These are phyloP conservation scores for Sylvilagus bachmani DNA, from an alignment of 2,113 vertebrate genomes.

Conservation along the genomic window DNA sequence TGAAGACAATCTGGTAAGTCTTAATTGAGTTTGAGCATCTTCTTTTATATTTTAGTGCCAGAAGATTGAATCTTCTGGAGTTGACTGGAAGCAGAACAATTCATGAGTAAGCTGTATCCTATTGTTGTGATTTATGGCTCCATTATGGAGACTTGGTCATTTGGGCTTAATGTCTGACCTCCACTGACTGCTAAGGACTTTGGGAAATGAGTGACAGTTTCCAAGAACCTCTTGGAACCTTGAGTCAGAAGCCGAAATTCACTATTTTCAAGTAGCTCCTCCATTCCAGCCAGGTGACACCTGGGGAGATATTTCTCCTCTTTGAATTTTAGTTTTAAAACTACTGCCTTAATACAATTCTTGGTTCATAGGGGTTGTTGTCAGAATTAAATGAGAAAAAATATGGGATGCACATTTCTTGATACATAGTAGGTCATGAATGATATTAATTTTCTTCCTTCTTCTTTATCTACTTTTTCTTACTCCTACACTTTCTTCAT, in stretches of 20 bases:
- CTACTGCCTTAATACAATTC: not conserved
- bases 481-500: not conserved
- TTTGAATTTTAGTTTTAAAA: not conserved
- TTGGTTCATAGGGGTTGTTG: not conserved
- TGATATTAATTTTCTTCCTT: not conserved
- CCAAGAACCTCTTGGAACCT: not conserved
- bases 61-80: conserved; percentile 65
- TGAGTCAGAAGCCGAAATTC: not conserved
- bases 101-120: conserved; percentile 39
- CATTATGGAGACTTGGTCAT: conserved; percentile 5
- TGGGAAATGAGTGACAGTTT: conserved; percentile 7
- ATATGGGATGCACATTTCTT: not conserved
- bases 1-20: conserved; percentile 50
- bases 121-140: conserved; percentile 54
- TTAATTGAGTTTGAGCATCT: conserved; percentile 48
- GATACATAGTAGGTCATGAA: not conserved
- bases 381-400: conserved; percentile 16
- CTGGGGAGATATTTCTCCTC: not conserved
- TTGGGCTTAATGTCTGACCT: conserved; percentile 48
- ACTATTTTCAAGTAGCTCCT: not conserved
- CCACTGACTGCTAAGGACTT: not conserved
- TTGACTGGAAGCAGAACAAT: conserved; percentile 52
- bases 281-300: not conserved
- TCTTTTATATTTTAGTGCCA: conserved; percentile 66
- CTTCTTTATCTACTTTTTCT: not conserved